Conservation (phyloP, 2,113 vertebrate species). For the Tenrec ecaudatus region DNA sequence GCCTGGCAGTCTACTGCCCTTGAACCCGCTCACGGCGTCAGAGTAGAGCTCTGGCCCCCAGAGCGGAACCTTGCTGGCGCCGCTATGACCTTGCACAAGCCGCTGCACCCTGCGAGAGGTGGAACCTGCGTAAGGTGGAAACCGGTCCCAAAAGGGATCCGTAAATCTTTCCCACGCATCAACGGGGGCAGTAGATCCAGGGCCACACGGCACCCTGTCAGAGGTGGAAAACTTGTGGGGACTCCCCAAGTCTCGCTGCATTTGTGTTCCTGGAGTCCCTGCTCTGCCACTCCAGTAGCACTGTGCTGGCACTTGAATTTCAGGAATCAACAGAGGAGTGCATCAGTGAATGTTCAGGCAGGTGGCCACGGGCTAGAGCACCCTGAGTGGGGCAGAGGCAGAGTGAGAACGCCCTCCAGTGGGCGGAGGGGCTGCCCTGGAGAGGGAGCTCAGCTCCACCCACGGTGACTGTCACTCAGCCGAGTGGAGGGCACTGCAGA, state of each 20-base stretch:
- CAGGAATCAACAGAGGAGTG: constrained; percentile 31
- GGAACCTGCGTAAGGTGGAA: not conserved
- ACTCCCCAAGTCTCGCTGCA: not conserved
- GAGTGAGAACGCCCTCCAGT: not conserved
- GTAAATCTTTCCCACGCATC: not conserved
- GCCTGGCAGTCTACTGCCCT: not conserved
- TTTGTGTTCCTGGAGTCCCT: fast-evolving
- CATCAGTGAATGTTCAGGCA: not conserved
- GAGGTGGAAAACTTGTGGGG: not conserved
- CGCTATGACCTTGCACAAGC: not conserved
- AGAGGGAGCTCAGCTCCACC: constrained; percentile 9
- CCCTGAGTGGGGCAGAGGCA: not conserved
- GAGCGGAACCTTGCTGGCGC: not conserved
- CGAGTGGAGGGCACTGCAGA: not conserved
- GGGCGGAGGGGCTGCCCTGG: not conserved
- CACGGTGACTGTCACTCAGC: not conserved
- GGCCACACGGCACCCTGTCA: not conserved
- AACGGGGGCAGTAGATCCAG: not conserved
- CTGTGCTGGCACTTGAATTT: not conserved
- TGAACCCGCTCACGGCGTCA: not conserved
- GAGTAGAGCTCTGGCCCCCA: not conserved
- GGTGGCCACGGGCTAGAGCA: not conserved
- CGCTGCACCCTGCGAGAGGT: not conserved
- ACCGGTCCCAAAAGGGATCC: not conserved
- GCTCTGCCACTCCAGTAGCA: fast-evolving